phyloP scores from a whole-genome alignment of 2,113 vertebrate genomes.

The Struthio camelus region DNA sequence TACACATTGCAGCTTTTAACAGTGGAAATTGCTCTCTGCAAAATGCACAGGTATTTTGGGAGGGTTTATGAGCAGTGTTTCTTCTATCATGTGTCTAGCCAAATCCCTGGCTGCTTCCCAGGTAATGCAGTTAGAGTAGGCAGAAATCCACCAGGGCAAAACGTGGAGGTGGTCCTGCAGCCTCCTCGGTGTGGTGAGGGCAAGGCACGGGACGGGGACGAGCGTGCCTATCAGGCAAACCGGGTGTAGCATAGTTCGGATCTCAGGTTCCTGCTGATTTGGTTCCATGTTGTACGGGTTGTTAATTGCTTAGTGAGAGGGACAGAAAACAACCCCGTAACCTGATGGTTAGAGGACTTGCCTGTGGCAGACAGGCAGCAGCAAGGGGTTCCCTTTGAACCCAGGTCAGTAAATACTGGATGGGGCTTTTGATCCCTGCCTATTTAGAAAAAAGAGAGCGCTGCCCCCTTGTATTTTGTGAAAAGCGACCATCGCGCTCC shows the following conservation, averaged over 20 bases:
- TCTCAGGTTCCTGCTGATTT: not conserved
- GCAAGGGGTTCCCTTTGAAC: not conserved
- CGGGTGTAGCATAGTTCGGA: not conserved
- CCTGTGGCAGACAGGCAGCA: not conserved
- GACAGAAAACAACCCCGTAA: not conserved
- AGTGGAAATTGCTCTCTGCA: not conserved
- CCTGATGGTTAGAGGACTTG: not conserved
- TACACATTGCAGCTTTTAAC: not conserved
- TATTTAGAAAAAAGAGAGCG: not conserved
- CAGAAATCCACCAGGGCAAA: not conserved
- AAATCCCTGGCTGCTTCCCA: not conserved
- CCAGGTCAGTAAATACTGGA: not conserved
- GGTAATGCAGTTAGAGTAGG: not conserved
- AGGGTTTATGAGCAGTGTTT: not conserved
- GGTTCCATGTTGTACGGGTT: not conserved
- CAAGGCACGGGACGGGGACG: not conserved
- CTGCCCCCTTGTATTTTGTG: fast-evolving
- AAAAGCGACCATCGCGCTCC: too few species aligned
- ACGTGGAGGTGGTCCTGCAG: not conserved
- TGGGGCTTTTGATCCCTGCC: not conserved
- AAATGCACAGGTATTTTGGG: not conserved
- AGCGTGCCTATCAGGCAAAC: not conserved
- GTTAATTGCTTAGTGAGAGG: not conserved
- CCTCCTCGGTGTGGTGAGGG: not conserved
- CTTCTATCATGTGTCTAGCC: fast-evolving